Evolutionary conservation across 1,140 invertebrate species (phyloP), one percentile per base, ranked within the genome.

Genomic region (Eueides isabella): DNA sequence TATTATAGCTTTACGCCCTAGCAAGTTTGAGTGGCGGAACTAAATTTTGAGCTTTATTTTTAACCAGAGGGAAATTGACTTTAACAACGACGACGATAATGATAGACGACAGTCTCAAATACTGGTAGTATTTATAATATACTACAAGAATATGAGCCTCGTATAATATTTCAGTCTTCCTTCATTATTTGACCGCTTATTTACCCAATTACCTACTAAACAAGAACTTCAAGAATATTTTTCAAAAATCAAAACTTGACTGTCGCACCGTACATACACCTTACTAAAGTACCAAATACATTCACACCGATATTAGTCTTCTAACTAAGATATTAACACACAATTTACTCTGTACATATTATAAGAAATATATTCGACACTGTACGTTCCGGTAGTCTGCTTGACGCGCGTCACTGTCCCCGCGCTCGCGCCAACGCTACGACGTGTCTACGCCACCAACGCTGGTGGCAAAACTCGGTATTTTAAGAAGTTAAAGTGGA

Each of bases 401-500:
- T 23, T 26, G 11, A 19, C 67, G 67, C 55, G 55, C 67, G 67
- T 69, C 75, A 76, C 38, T 72, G 75, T 76, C 41, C 23, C 33
- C 66, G 75, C 75, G 75, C 26, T n/a, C 44, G 30, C 41, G 61
- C 55, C 12, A 62, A 44, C 29, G 38, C n/a, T 23, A 30, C 28
- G 5, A 44, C 72, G 35, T 44, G n/a, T 55, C 48, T 55, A 63
- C 38, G 75, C 70, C 75, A 64, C 65, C 75, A 38, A 63, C 35
- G 61, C 33, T 66, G 75, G 75, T 72, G 75, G 75, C 70, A 66
- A 64, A 72, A 35, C 65, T 64, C 64, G 61, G 70, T 69, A 76
- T 55, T 75, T 71, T 71, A 75, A 76, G 63, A 72, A 76, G 75
- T 76, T 76, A 76, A 76, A 72, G 75, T 76, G 75, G 75, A 76